These are phyloP conservation scores for Zaprionus lachaisei DNA, from an alignment of 1,140 invertebrate species.

Conservation along the genomic window DNA sequence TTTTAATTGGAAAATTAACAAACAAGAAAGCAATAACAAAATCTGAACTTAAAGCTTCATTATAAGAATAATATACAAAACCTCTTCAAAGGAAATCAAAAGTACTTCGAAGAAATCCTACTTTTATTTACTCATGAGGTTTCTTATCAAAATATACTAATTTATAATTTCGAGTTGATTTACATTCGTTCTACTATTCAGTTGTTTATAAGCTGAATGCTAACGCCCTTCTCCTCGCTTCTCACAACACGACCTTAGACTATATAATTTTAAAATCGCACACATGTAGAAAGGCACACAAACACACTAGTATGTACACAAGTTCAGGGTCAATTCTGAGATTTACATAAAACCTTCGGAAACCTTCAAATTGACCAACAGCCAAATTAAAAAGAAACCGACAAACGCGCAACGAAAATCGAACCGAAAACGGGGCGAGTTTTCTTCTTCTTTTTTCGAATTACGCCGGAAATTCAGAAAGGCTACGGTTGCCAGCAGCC, in stretches of 20 bases:
- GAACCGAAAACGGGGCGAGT: constrained; percentile 37
- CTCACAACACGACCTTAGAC: constrained; percentile 25
- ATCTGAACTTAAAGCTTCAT: not conserved
- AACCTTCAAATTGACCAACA: constrained; percentile 27
- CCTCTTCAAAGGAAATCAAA: not conserved
- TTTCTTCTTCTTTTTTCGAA: constrained; percentile 45
- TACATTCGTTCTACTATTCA: not conserved
- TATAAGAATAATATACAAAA: not conserved
- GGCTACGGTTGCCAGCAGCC: constrained; percentile 40
- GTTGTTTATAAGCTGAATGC: constrained; percentile 1
- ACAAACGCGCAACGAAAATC: constrained; percentile 28
- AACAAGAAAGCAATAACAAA: not conserved
- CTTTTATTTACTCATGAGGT: not conserved
- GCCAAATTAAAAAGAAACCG: constrained; percentile 16
- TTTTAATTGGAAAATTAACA: not conserved
- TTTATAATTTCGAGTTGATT: not conserved
- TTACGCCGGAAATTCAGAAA: constrained; percentile 64
- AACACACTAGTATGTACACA: constrained; percentile 1
- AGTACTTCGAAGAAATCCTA: not conserved
- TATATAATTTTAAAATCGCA: constrained; percentile 10
- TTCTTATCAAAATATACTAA: not conserved
- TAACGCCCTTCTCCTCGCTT: constrained; percentile 9
- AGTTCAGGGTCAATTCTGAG: constrained; percentile 44
- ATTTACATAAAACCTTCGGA: constrained; percentile 58
- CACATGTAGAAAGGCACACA: not conserved